These are phyloP conservation scores for Oreochromis aureus DNA, from an alignment of 2,113 vertebrate genomes.

Conservation along the genomic window DNA sequence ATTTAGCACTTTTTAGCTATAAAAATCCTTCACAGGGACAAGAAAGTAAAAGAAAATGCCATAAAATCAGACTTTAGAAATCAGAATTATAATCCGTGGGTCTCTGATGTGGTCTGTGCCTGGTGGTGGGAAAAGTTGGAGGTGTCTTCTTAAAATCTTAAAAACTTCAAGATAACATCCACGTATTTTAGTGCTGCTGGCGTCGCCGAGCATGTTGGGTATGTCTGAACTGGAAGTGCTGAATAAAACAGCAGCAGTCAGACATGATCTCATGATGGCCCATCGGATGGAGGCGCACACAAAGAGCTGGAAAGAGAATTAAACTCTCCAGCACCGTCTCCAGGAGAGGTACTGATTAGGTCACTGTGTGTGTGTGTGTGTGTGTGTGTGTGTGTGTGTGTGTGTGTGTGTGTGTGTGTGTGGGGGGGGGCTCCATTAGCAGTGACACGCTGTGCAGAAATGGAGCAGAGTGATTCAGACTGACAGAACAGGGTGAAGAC, in stretches of 20 bases:
- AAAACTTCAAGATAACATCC: accelerated
- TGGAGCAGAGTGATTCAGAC: slow-evolving; percentile 16
- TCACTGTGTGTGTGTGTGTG: background rate
- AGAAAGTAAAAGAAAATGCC: background rate
- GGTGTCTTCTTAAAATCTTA: background rate
- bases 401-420: background rate
- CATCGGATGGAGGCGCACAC: background rate
- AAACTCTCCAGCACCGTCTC: slow-evolving; percentile 19
- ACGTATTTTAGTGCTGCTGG: background rate
- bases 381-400: background rate
- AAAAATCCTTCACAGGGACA: background rate
- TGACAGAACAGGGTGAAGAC: slow-evolving; percentile 21
- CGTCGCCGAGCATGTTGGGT: background rate
- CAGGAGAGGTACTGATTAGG: slow-evolving; percentile 7
- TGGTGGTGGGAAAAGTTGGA: background rate
- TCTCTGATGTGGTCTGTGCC: background rate
- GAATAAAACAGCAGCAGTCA: slow-evolving; percentile 2
- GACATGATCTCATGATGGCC: slow-evolving; percentile 1
- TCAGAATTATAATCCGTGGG: accelerated
- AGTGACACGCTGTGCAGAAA: slow-evolving; percentile 13
- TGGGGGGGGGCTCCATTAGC: slow-evolving; percentile 6
- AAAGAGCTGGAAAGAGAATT: background rate
- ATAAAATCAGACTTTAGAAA: background rate
- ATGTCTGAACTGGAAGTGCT: background rate
- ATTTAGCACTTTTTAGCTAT: accelerated